A percentile compares a stretch with the other conserved stretches of the same genome.
These are phyloP conservation scores for Steatornis caripensis DNA, from an alignment of 2,113 vertebrate genomes.

Conservation along the genomic window DNA sequence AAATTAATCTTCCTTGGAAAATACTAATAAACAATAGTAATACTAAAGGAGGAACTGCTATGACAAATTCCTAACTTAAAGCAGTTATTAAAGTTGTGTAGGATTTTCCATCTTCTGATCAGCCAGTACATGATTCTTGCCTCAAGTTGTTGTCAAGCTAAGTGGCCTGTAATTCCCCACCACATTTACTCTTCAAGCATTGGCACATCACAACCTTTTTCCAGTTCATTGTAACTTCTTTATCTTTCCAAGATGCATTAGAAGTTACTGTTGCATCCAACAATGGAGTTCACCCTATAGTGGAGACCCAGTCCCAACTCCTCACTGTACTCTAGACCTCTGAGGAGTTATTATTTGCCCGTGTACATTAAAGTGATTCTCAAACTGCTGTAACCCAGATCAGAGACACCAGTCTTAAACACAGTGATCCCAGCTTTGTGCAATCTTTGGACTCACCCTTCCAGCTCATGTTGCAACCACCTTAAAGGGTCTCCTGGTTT, in stretches of 20 bases:
- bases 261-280: not conserved
- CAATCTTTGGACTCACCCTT: not conserved
- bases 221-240: not conserved
- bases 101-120: conserved; percentile 38
- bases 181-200: not conserved
- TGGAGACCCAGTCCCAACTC: not conserved
- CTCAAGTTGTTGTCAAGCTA: not conserved
- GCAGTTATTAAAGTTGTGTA: not conserved
- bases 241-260: conserved; percentile 9
- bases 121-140: not conserved
- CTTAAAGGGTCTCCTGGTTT: not conserved
- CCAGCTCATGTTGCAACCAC: not conserved
- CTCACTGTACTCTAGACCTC: not conserved
- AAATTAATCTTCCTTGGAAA: conserved; percentile 30
- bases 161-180: not conserved
- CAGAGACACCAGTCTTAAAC: not conserved
- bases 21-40: conserved; percentile 2
- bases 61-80: not conserved
- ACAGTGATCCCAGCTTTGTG: not conserved
- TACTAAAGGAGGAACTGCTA: not conserved
- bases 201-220: not conserved
- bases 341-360: not conserved
- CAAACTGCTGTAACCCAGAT: not conserved
- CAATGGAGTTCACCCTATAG: not conserved
- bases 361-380: not conserved